These are phyloP conservation scores for Ormyrus pomaceus DNA, from an alignment of 2,888 invertebrate species.

Conservation along the genomic window DNA sequence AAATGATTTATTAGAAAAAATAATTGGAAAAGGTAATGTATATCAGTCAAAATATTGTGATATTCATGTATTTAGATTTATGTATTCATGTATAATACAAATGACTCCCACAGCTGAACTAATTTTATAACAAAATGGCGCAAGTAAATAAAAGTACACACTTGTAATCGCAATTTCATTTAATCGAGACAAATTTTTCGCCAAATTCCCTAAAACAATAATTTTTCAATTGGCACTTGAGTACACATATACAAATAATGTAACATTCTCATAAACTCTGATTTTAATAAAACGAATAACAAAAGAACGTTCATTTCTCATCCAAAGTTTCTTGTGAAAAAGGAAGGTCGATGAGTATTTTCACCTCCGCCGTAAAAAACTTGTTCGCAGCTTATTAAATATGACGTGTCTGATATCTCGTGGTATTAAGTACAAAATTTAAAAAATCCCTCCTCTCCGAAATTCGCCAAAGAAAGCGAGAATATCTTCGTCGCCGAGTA, in stretches of 20 bases:
- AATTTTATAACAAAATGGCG: slow-evolving; percentile 38
- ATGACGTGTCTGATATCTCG: neutral
- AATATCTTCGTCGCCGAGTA: neutral
- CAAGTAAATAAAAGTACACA: slow-evolving; percentile 41
- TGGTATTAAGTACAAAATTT: slow-evolving; percentile 54
- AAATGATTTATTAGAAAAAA: too few relatives aligned
- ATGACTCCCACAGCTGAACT: slow-evolving; percentile 23
- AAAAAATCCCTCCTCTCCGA: slow-evolving; percentile 22
- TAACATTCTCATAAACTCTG: slow-evolving; percentile 44
- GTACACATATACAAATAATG: slow-evolving; percentile 44
- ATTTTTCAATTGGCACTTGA: slow-evolving; percentile 42
- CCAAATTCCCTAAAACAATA: neutral
- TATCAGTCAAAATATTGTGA: neutral
- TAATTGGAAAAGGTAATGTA: too few relatives aligned
- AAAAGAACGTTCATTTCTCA: neutral
- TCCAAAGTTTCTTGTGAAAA: neutral
- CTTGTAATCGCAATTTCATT: slow-evolving; percentile 2
- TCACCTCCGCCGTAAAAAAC: slow-evolving; percentile 1
- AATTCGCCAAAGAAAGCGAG: neutral
- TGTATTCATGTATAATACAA: slow-evolving; percentile 55
- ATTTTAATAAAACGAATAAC: neutral
- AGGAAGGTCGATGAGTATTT: neutral
- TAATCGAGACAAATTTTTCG: too few relatives aligned
- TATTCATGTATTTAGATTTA: slow-evolving; percentile 52
- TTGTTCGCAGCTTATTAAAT: neutral